Conservation (phyloP, 2,797 vertebrate genomes). For the Hirundo rustica region DNA sequence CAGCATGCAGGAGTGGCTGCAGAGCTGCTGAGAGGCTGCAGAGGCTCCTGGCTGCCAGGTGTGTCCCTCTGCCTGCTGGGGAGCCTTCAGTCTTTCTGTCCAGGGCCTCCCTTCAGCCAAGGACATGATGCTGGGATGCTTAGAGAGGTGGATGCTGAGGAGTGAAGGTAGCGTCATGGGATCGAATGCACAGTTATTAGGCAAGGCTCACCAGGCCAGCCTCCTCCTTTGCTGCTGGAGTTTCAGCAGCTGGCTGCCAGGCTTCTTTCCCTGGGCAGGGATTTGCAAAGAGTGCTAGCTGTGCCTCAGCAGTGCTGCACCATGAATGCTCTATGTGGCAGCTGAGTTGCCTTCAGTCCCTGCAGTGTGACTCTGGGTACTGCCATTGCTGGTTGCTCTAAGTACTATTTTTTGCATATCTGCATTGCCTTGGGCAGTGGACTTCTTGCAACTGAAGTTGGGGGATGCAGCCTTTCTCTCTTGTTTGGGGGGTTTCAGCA, state of each 20-base stretch:
- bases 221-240: neutral
- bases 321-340: neutral
- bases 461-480: neutral
- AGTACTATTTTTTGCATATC: neutral
- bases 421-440: neutral
- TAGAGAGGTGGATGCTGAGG: neutral
- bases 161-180: neutral
- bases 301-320: fast-evolving
- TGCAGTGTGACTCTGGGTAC: neutral
- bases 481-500: neutral
- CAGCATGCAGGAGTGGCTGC: fast-evolving
- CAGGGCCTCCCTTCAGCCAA: neutral
- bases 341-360: neutral
- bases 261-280: neutral
- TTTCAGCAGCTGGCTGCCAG: neutral
- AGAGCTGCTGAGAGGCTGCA: neutral
- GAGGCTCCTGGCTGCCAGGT: neutral
- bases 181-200: neutral
- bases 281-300: neutral
- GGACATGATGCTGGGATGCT: neutral
- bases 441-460: neutral
- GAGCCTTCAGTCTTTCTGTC: neutral
- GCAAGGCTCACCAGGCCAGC: neutral
- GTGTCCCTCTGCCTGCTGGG: neutral
- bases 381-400: neutral